Conservation (phyloP, 2,888 invertebrate genomes). For the Fragum whitleyi region DNA sequence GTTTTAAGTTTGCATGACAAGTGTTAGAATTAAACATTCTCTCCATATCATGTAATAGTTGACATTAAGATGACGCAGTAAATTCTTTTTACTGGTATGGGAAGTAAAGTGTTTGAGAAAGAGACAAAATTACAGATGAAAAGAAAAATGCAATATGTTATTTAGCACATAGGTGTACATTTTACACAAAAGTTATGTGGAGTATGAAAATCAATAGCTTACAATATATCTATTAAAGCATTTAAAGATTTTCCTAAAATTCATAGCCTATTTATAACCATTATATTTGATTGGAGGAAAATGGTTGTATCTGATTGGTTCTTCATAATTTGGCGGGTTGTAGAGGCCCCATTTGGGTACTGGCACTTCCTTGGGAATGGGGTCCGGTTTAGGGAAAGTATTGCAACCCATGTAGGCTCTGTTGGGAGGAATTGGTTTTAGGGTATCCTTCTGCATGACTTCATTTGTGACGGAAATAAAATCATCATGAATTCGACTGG, state of each 20-base stretch:
- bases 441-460: conserved; percentile 77
- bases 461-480: conserved; percentile 79
- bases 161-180: neutral
- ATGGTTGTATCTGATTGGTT: conserved; percentile 79
- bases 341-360: conserved; percentile 83
- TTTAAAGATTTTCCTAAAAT: neutral
- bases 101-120: too few relatives aligned
- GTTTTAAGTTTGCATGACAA: too few relatives aligned
- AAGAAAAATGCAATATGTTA: neutral
- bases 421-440: conserved; percentile 78
- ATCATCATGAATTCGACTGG: conserved; percentile 75
- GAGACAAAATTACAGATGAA: too few relatives aligned
- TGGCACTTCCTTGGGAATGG: conserved; percentile 79
- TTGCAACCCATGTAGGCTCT: conserved; percentile 73
- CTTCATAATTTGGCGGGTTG: conserved; percentile 81
- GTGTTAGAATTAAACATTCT: too few relatives aligned
- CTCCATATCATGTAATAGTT: too few relatives aligned
- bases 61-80: too few relatives aligned
- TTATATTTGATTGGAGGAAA: conserved; percentile 86
- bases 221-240: neutral
- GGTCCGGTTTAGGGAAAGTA: conserved; percentile 75
- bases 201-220: neutral
- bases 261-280: conserved; percentile 65
- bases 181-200: neutral
- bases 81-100: too few relatives aligned